A percentile compares a stretch with the other conserved stretches of the same genome.
These are phyloP conservation scores for Agrotis exclamationis DNA, from an alignment of 2,888 invertebrate species.

Conservation along the genomic window DNA sequence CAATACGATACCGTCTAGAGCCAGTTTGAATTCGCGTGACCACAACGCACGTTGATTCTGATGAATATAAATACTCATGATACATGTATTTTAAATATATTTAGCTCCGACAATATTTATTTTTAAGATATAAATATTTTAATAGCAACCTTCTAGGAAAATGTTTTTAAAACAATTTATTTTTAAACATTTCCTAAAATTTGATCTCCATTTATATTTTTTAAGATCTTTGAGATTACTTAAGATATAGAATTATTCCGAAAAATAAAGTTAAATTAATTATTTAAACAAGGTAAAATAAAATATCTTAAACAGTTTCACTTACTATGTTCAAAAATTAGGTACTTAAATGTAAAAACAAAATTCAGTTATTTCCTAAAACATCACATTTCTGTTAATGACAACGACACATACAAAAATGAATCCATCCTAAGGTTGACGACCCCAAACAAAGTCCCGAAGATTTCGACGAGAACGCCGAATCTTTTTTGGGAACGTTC, in stretches of 20 bases:
- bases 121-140: neutral
- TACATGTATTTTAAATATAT: no score
- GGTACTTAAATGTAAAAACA: no score
- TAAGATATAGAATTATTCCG: no score
- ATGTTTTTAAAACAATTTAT: no score
- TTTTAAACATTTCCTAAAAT: no score
- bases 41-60: neutral
- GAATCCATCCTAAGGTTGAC: slow-evolving; percentile 33
- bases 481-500: slow-evolving; percentile 28
- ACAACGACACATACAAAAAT: slow-evolving; percentile 18
- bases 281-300: no score
- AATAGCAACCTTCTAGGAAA: neutral
- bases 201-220: no score
- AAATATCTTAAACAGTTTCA: no score
- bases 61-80: neutral
- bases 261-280: no score
- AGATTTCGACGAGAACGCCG: slow-evolving; percentile 3
- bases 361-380: neutral
- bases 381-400: neutral
- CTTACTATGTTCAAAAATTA: no score
- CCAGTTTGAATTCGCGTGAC: neutral
- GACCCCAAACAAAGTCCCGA: slow-evolving; percentile 27
- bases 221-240: no score
- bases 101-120: no score
- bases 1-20: neutral